These are phyloP conservation scores for Heliopora coerulea DNA, from an alignment of 92 coral and sea anemone genomes.

Conservation along the genomic window DNA sequence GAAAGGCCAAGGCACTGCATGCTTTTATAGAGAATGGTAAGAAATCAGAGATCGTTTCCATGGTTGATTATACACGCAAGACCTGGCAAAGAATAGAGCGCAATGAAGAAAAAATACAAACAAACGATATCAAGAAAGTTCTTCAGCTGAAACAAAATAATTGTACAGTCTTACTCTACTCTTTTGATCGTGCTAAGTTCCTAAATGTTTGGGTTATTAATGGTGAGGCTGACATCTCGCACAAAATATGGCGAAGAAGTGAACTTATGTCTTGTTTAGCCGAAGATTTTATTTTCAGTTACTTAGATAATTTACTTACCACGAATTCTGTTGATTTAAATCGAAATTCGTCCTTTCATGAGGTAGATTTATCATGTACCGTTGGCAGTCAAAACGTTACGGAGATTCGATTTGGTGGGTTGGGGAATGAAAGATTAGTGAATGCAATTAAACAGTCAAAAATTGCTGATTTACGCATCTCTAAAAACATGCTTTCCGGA, in stretches of 20 bases:
- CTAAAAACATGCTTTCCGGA: not conserved
- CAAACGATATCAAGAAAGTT: not conserved
- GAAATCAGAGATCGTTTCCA: not conserved
- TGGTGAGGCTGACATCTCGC: not conserved
- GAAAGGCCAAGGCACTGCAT: conserved; percentile 47
- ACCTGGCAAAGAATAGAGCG: not conserved
- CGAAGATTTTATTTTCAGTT: not conserved
- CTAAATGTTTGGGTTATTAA: conserved; percentile 16
- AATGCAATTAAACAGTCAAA: not conserved
- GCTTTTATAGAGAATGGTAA: conserved; percentile 19
- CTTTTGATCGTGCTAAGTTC: not conserved
- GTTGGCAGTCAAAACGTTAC: not conserved
- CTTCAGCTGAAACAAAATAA: not conserved
- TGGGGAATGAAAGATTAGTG: too few species aligned
- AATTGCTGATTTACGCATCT: not conserved
- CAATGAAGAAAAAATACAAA: not conserved
- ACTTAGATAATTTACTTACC: not conserved
- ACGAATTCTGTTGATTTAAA: not conserved
- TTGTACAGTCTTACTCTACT: not conserved
- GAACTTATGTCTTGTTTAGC: too few species aligned
- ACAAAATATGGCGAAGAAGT: not conserved
- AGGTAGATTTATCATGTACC: not conserved
- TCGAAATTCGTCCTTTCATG: not conserved
- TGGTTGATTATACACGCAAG: not conserved
- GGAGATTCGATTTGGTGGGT: not conserved